phyloP scores from a whole-genome alignment of 2,797 vertebrate species.

The Alfaro cultratus region DNA sequence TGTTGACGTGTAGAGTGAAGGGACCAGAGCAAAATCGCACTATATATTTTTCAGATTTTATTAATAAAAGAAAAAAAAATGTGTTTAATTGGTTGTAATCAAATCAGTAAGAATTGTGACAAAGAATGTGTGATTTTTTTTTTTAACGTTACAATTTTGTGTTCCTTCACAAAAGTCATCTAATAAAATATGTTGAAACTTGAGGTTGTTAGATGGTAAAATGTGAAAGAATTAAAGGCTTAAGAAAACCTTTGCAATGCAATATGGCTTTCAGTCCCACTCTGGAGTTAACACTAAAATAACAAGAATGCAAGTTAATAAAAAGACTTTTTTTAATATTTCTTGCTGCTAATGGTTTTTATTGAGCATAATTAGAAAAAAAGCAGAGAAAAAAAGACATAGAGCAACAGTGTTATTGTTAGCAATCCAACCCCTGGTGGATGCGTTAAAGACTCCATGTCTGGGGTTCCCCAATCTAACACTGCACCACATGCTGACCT shows the following conservation, averaged over 20 bases:
- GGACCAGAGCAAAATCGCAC: background rate
- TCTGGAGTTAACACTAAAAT: background rate
- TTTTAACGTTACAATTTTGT: background rate
- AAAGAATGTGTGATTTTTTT: background rate
- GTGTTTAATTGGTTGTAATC: background rate
- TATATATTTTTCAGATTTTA: background rate
- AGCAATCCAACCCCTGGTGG: background rate
- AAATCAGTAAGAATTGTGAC: background rate
- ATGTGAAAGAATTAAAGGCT: background rate
- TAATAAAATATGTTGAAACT: background rate
- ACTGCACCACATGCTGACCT: background rate
- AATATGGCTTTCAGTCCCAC: background rate
- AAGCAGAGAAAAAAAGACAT: background rate
- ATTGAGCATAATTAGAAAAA: background rate
- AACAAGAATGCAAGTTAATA: background rate
- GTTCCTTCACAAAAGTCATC: background rate
- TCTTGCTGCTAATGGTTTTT: background rate
- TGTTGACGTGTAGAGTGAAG: background rate
- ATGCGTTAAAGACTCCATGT: background rate
- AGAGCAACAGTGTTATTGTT: background rate
- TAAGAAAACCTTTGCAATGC: background rate
- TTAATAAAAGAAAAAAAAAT: background rate
- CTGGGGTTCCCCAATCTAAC: background rate
- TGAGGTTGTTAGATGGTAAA: background rate
- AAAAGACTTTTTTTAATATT: background rate